These are phyloP conservation scores for Dendrolimus punctatus DNA, from an alignment of 1,140 invertebrate species.

Conservation along the genomic window DNA sequence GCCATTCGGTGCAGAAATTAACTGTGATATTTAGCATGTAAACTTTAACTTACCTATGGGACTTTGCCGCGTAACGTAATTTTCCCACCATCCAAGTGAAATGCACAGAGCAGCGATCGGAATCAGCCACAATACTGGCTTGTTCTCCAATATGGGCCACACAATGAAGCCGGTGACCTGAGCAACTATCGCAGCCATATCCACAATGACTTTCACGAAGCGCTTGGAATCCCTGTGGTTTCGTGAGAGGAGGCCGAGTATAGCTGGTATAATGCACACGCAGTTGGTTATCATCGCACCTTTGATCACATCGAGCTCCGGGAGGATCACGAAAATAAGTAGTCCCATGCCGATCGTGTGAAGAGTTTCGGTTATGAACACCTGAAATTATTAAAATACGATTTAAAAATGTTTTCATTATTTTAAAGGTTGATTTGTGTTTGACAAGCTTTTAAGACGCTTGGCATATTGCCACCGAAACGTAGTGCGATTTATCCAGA, in stretches of 20 bases:
- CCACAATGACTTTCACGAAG: conserved; percentile 85
- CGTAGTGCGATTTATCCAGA: too few relatives aligned
- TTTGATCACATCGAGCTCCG: conserved; percentile 92
- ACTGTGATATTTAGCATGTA: too few relatives aligned
- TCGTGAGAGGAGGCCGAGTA: conserved; percentile 82
- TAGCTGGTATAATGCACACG: conserved; percentile 87
- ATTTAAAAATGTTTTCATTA: conserved; percentile 7
- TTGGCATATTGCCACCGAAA: too few relatives aligned
- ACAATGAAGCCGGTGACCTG: conserved; percentile 92
- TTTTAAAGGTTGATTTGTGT: too few relatives aligned
- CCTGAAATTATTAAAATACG: conserved; percentile 66
- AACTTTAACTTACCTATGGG: conserved; percentile 75
- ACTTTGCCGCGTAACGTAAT: conserved; percentile 90
- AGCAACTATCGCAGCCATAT: conserved; percentile 85
- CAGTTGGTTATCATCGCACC: conserved; percentile 96
- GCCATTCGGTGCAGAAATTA: too few relatives aligned
- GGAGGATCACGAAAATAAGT: conserved; percentile 89
- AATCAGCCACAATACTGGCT: conserved; percentile 85
- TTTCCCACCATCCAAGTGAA: conserved; percentile 97
- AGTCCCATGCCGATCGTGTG: conserved; percentile 89
- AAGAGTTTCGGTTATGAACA: conserved; percentile 87
- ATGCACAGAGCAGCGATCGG: conserved; percentile 88
- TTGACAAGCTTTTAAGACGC: too few relatives aligned
- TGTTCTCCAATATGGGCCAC: conserved; percentile 87
- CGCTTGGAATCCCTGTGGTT: conserved; percentile 86